Conservation (phyloP, 2,888 invertebrate species). For the Lapara coniferarum region DNA sequence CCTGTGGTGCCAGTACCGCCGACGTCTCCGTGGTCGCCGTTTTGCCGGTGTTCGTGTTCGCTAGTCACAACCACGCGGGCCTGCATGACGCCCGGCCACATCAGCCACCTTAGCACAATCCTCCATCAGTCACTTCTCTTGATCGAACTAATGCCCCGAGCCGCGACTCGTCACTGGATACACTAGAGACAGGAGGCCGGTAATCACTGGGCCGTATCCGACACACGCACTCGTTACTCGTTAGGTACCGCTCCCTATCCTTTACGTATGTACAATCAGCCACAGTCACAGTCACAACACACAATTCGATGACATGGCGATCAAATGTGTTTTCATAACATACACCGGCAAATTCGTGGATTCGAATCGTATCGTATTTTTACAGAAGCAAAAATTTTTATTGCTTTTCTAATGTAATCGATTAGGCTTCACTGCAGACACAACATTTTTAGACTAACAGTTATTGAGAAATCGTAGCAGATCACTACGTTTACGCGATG, state of each 20-base stretch:
- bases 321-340: constrained; percentile 75
- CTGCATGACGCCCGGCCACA: constrained; percentile 70
- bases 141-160: constrained; percentile 52
- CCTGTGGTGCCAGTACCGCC: constrained; percentile 74
- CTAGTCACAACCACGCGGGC: constrained; percentile 70
- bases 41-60: constrained; percentile 64
- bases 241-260: constrained; percentile 60
- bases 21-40: constrained; percentile 74
- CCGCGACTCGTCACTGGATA: constrained; percentile 64
- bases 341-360: constrained; percentile 13
- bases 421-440: constrained; percentile 42
- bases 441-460: constrained; percentile 43
- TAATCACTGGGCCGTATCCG: constrained; percentile 71
- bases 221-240: constrained; percentile 69
- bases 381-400: constrained; percentile 1
- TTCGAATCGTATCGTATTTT: constrained; percentile 20
- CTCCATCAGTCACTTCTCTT: constrained; percentile 74
- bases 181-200: constrained; percentile 56
- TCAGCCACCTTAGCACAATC: constrained; percentile 62
- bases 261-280: constrained; percentile 38
- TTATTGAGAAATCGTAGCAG: constrained; percentile 50
- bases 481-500: constrained; percentile 62
- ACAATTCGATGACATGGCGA: constrained; percentile 59
- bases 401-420: constrained; percentile 31
- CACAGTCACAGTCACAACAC: constrained; percentile 61